Conservation (phyloP, 1,140 invertebrate genomes). For the Ooceraea biroi region DNA sequence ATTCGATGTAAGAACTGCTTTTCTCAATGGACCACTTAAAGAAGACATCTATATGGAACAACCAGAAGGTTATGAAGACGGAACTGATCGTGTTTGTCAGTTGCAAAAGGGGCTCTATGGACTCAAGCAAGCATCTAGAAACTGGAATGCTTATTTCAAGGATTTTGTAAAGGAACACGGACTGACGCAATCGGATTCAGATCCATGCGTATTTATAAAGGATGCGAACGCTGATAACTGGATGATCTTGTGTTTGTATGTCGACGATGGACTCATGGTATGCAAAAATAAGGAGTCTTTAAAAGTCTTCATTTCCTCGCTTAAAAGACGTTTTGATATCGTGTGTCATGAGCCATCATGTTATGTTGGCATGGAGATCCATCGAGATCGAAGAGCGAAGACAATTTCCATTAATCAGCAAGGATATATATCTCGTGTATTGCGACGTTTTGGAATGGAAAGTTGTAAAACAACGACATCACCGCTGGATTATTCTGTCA, state of each 20-base stretch:
- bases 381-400: too few relatives aligned
- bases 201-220: constrained; percentile 20
- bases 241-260: constrained; percentile 23
- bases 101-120: constrained; percentile 3
- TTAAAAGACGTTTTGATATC: constrained; percentile 2
- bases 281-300: constrained; percentile 1
- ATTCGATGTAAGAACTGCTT: constrained; percentile 33
- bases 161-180: neutral
- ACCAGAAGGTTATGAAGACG: constrained; percentile 22
- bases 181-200: constrained; percentile 21
- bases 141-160: neutral
- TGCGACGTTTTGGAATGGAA: constrained; percentile 9
- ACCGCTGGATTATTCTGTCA: neutral
- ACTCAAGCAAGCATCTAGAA: constrained; percentile 16
- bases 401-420: constrained; percentile 24
- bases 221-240: neutral
- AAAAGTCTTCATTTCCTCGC: neutral
- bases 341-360: constrained; percentile 11
- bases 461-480: neutral
- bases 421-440: constrained; percentile 18
- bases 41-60: constrained; percentile 32
- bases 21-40: constrained; percentile 31
- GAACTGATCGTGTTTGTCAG: neutral
- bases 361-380: constrained; percentile 17
- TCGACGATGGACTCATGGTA: neutral